phyloP scores from a whole-genome alignment of 2,113 vertebrate species.

The Aptenodytes forsteri region DNA sequence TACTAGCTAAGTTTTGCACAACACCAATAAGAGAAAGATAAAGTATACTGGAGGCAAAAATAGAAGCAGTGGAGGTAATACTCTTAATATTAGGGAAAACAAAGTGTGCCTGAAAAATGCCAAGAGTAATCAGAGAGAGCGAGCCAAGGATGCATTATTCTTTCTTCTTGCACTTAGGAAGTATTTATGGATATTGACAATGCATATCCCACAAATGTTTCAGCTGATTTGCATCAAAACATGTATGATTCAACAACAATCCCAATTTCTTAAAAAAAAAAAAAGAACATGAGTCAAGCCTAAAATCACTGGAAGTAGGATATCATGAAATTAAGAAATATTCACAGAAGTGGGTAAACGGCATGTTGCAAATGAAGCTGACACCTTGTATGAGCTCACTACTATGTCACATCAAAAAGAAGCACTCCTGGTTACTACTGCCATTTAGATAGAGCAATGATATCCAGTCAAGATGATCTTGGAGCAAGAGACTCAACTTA shows the following conservation, averaged over 20 bases:
- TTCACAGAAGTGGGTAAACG: background rate
- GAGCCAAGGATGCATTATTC: background rate
- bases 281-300: background rate
- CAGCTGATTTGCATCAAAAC: background rate
- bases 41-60: background rate
- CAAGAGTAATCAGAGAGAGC: background rate
- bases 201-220: background rate
- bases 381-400: background rate
- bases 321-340: background rate
- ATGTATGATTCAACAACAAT: background rate
- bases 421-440: background rate
- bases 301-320: background rate
- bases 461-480: background rate
- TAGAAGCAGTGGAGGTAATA: background rate
- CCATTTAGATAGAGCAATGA: background rate
- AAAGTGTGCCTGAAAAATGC: background rate
- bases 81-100: background rate
- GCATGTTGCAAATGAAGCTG: background rate
- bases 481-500: background rate
- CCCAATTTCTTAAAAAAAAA: background rate
- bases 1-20: background rate
- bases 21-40: background rate
- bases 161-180: background rate
- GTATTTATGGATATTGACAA: background rate
- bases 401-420: background rate